Evolutionary conservation across 2,113 vertebrate species (phyloP).

Genomic region (Rhabdornis inornatus): DNA sequence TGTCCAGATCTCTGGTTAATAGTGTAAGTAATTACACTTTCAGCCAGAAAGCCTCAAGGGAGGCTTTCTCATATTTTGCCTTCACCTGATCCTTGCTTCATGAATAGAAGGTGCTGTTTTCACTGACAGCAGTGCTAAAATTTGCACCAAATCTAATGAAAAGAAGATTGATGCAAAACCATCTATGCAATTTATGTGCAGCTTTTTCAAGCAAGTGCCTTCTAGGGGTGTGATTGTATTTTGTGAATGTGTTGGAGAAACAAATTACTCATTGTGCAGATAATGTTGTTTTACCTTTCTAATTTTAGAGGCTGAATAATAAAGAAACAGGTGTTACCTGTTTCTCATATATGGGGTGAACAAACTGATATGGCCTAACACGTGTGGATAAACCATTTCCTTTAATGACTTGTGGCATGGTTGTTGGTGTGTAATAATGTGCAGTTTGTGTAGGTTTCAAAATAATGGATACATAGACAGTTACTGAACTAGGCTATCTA

Average conservation of each 20-base stretch:
- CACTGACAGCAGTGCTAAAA: background rate
- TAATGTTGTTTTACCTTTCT: background rate
- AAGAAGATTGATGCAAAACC: background rate
- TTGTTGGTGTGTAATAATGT: background rate
- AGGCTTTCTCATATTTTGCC: background rate
- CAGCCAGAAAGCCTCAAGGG: too few relatives aligned
- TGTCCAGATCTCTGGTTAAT: background rate
- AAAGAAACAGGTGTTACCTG: background rate
- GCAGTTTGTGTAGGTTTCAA: background rate
- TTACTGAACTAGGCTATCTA: background rate
- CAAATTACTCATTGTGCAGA: background rate
- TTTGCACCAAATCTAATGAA: background rate
- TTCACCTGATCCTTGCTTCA: background rate
- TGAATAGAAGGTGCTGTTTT: background rate
- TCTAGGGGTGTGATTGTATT: background rate
- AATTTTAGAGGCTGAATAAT: background rate
- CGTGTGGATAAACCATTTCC: background rate
- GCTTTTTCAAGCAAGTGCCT: background rate
- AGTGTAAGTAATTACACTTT: background rate
- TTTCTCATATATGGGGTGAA: background rate
- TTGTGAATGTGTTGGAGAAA: background rate
- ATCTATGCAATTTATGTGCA: fast-evolving
- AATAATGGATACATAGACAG: background rate
- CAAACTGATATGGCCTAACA: background rate
- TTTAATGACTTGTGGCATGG: background rate